Evolutionary conservation across 2,113 vertebrate species (phyloP), one percentile per base, ranked within the genome.

Genomic region (Megatriorchis doriae): DNA sequence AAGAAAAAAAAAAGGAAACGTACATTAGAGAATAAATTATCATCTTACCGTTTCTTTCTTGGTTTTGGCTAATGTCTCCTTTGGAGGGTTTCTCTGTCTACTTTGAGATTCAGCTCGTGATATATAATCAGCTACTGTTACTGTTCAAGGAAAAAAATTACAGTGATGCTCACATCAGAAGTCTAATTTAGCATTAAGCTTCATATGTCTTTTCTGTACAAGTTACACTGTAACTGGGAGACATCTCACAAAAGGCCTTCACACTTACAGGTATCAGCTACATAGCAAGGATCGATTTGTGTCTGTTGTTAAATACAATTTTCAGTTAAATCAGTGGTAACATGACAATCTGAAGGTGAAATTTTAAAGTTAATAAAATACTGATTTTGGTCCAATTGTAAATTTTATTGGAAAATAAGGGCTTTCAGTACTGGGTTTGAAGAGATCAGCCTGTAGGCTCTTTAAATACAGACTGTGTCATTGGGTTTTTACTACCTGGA

Each of bases 41-140:
- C 27, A 16, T 97, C 99, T 98, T 96, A 99, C 99, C 99, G 98
- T 98, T 93, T 99, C 99, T 96, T 99, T 99, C 97, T 99, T 99
- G 98, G 96, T 99, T 98, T 99, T 99, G 98, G 99, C 99, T 97
- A 98, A 88, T 89, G 98, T 98, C 97, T 99, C 99, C 98, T 98
- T 99, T 88, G 98, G 98, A 94, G 98, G 97, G 90, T 97, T 98
- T 98, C 98, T 98, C 98, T 99, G 99, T 98, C 99, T 98, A 98
- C 99, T 99, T 95, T 99, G 98, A 97, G 99, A 99, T 95, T 99
- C 99, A 95, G 99, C 99, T 97, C 99, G 98, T 97, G 99, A 99
- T 98, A 99, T 99, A 98, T 99, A 99, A 98, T 99, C 99, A 77
- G 99, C 99, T 98, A 99, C 99, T 65, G 99, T 99, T 97, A 99